phyloP scores from a whole-genome alignment of 1,140 invertebrate genomes.

The Pomacea maculata region DNA sequence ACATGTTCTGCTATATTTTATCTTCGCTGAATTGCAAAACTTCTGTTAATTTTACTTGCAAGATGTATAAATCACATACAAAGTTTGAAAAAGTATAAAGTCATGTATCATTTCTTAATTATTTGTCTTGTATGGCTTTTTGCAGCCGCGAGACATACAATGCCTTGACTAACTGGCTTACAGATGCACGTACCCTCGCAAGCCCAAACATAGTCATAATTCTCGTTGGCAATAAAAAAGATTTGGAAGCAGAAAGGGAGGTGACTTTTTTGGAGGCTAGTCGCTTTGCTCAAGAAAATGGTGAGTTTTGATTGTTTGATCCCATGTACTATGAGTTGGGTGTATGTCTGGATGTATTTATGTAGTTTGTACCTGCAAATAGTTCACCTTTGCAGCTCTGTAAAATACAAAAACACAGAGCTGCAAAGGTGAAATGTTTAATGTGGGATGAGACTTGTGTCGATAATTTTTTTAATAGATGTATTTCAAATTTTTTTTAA shows the following conservation, averaged over 20 bases:
- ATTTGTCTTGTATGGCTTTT: background rate
- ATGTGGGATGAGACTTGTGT: too few species aligned
- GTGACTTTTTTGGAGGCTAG: slow-evolving; percentile 85
- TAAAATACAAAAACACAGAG: too few species aligned
- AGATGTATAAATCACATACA: background rate
- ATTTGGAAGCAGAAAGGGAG: slow-evolving; percentile 75
- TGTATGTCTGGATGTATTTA: background rate
- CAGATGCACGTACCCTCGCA: slow-evolving; percentile 64
- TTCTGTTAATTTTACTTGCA: background rate
- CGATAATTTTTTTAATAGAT: too few species aligned
- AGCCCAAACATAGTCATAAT: slow-evolving; percentile 75
- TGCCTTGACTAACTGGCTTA: slow-evolving; percentile 65
- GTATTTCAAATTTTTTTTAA: too few species aligned
- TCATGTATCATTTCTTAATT: slow-evolving; percentile 24
- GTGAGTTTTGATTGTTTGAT: slow-evolving; percentile 63
- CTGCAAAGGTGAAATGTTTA: too few species aligned
- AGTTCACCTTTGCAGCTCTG: background rate
- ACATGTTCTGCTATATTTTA: background rate
- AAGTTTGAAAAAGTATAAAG: background rate
- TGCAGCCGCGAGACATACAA: slow-evolving; percentile 67
- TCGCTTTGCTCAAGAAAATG: slow-evolving; percentile 84
- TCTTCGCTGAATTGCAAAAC: background rate
- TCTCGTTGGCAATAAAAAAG: slow-evolving; percentile 85
- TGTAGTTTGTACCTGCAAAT: background rate
- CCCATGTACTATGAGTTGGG: background rate